Base-by-base conservation (phyloP, 2,888 invertebrate genomes). In the Pardosa pseudoannulata region DNA sequence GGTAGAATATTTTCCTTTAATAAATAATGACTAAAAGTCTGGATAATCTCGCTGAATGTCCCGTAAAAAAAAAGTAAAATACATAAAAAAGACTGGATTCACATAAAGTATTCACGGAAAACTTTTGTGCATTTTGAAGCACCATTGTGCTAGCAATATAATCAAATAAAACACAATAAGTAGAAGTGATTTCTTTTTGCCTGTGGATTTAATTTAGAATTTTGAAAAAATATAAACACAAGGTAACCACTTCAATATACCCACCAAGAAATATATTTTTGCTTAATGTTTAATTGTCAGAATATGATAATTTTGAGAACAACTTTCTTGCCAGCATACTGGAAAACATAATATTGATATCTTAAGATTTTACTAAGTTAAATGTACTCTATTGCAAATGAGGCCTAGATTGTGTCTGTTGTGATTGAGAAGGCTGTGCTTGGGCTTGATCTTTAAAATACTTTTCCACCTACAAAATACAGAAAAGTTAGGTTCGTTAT, bases 381-480 rank as follows among this genome's bases (percentile, higher is more conserved):
- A n/a, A 68, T 62, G 41, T 41, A 28, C 13, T 79, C 79, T 79
- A 85, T 85, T 85, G 85, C 79, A 85, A 46, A 85, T 85, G 79
- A 70, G 85, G 79, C 46, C 79, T 85, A 74, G 85, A 62, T 73
- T 79, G 76, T 39, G 74, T 39, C 23, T 67, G 74, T 41, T 65
- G 76, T 68, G 85, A 70, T 65, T 74, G 75, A 70, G 41, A 39
- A 27, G 87, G 72, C 80, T 87, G 87, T 87, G 78, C 78, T 87
- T 87, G 75, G 83, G 79, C 75, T 86, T 74, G 90, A 82, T 91
- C 91, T 89, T 91, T 91, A 41, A 90, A 88, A 88, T 91, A 90
- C 89, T 91, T 91, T 83, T 91, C 91, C 81, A 91, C 91, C 91
- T 91, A 88, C 31, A 90, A 89, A 67, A 65, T 50, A 81, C n/a